Evolutionary conservation across 2,113 vertebrate species (phyloP).

Genomic region (Poeciliopsis turrubarensis): DNA sequence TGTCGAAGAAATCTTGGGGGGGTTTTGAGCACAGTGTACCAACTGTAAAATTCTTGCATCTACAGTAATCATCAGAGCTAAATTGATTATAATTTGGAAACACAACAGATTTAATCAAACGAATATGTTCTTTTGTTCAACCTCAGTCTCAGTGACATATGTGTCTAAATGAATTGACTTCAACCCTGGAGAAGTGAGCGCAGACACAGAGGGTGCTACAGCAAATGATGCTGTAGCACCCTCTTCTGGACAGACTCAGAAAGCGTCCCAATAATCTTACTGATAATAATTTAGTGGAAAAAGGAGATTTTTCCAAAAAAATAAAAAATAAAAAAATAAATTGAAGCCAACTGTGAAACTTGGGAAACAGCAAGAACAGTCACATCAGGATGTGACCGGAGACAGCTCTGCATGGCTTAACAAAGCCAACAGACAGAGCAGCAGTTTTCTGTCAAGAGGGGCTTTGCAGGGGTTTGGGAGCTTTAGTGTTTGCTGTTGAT

Average conservation of each 20-base stretch:
- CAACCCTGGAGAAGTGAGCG: neutral
- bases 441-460: constrained; percentile 44
- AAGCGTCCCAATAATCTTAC: neutral
- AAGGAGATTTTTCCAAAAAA: neutral
- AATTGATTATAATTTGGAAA: too few relatives aligned
- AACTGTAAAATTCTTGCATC: too few relatives aligned
- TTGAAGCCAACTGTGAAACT: neutral
- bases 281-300: neutral
- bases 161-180: neutral
- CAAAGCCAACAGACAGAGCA: constrained; percentile 34
- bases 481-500: constrained; percentile 16
- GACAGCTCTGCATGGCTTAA: constrained; percentile 24
- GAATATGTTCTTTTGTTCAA: too few relatives aligned
- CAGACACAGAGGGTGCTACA: neutral
- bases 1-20: too few relatives aligned
- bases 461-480: constrained; percentile 32
- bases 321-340: too few relatives aligned
- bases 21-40: too few relatives aligned
- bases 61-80: too few relatives aligned
- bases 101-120: too few relatives aligned
- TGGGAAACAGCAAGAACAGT: neutral
- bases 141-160: too few relatives aligned
- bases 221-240: neutral
- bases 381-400: neutral
- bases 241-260: neutral